Evolutionary conservation across 2,888 invertebrate genomes (phyloP), one percentile per base, ranked within the genome.

Genomic region (Oithona nana): DNA sequence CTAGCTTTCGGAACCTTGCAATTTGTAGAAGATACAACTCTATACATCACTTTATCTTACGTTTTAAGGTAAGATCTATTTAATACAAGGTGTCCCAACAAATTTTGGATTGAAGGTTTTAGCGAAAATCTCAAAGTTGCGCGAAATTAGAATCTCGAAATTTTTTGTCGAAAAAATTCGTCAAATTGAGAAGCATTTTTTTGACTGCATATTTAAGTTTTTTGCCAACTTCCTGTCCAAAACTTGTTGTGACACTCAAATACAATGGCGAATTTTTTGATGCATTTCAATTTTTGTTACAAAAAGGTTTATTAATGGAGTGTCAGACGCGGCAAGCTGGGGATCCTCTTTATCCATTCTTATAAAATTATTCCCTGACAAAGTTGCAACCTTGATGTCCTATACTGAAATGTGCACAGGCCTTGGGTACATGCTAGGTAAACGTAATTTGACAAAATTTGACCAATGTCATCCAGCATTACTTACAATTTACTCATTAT

Each of bases 381-480:
- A 54, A 24, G 54, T 24, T 6, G 20, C 54, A 16, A 24, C 54
- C 2, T 24, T 54, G 2, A 22, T 26, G 26, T 20, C 54, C 3
- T 54, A 26, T 20, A 54, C 54, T 2, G 54, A 54, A 54, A 54
- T 54, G 54, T 26, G 20, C 24, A 24, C 26, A 3, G 54, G 54
- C 24, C 26, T 54, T 54, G 54, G 54, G 2, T 54, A 54, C 54
- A 54, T 54, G 54, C 22, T 54, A 22, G 54, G 54, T 54, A 26
- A 3, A n/a, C n/a, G n/a, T n/a, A n/a, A n/a, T n/a, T n/a, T n/a
- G n/a, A n/a, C n/a, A n/a, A n/a, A n/a, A n/a, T n/a, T n/a, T n/a
- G n/a, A n/a, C n/a, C n/a, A n/a, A n/a, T n/a, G n/a, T n/a, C n/a
- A n/a, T n/a, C n/a, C n/a, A n/a, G n/a, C n/a, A n/a, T n/a, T n/a